Evolutionary conservation across 2,113 vertebrate genomes (phyloP).

Genomic region (Nannospalax galili): DNA sequence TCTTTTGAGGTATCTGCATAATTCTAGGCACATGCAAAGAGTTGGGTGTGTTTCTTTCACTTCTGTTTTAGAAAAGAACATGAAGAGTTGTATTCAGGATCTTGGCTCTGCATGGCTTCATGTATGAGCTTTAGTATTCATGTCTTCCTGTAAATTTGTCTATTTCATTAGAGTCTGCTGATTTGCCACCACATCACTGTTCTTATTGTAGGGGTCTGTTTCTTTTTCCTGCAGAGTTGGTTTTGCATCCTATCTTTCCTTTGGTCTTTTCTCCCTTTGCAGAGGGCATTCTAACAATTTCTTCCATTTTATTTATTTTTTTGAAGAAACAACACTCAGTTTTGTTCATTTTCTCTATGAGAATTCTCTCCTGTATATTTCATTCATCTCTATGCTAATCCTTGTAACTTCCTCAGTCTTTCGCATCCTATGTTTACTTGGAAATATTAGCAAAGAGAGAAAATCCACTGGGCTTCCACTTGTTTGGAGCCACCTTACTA

Average conservation of each 20-base stretch:
- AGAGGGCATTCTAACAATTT: background rate
- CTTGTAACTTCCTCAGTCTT: slow-evolving; percentile 8
- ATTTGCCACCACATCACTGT: background rate
- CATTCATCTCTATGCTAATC: background rate
- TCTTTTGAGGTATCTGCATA: background rate
- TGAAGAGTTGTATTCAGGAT: background rate
- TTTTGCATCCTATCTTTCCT: background rate
- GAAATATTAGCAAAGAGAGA: background rate
- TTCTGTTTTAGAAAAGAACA: background rate
- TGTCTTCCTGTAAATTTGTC: background rate
- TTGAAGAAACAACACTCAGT: background rate
- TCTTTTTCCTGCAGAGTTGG: background rate
- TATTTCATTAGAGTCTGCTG: background rate
- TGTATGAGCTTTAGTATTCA: background rate
- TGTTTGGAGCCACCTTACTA: background rate
- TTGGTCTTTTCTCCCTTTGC: background rate
- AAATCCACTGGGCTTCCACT: background rate
- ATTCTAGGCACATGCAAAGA: background rate
- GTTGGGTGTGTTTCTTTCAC: background rate
- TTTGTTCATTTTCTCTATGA: background rate
- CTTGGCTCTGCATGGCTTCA: background rate
- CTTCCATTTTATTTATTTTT: background rate
- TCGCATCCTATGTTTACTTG: background rate
- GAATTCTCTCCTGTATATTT: background rate
- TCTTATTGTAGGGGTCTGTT: background rate